phyloP scores from a whole-genome alignment of 1,140 invertebrate species.

The Drosophila nigromelanica region DNA sequence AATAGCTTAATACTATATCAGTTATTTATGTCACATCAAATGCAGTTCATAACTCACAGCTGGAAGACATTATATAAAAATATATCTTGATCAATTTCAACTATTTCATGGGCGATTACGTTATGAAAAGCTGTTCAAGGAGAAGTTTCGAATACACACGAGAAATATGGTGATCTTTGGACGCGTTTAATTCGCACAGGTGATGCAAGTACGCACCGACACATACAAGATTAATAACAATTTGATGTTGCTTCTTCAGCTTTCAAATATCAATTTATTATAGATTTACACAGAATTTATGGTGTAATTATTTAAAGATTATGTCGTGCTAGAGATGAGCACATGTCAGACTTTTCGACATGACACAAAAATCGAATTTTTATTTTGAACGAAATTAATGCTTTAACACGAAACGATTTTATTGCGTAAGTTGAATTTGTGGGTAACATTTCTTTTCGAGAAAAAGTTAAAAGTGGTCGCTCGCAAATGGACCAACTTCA shows the following conservation, averaged over 20 bases:
- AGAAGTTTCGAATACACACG: neutral
- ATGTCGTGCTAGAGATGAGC: neutral
- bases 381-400: too few relatives aligned
- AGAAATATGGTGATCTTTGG: neutral
- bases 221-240: neutral
- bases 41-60: slow-evolving; percentile 24
- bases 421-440: too few relatives aligned
- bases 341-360: too few relatives aligned
- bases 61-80: slow-evolving; percentile 10
- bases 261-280: too few relatives aligned
- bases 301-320: neutral
- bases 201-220: neutral
- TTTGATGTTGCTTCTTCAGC: neutral
- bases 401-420: too few relatives aligned
- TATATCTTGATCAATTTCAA: slow-evolving; percentile 1
- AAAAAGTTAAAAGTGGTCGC: too few relatives aligned
- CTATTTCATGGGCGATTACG: neutral
- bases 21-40: slow-evolving; percentile 29
- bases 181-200: too few relatives aligned
- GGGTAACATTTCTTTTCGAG: too few relatives aligned
- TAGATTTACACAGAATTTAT: neutral
- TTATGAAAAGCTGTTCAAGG: slow-evolving; percentile 2
- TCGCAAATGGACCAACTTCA: too few relatives aligned
- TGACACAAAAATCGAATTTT: too few relatives aligned
- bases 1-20: slow-evolving; percentile 15